A percentile compares a stretch with the other conserved stretches of the same genome.
These are phyloP conservation scores for Muschampia staudingeri DNA, from an alignment of 2,888 invertebrate genomes.

Conservation along the genomic window DNA sequence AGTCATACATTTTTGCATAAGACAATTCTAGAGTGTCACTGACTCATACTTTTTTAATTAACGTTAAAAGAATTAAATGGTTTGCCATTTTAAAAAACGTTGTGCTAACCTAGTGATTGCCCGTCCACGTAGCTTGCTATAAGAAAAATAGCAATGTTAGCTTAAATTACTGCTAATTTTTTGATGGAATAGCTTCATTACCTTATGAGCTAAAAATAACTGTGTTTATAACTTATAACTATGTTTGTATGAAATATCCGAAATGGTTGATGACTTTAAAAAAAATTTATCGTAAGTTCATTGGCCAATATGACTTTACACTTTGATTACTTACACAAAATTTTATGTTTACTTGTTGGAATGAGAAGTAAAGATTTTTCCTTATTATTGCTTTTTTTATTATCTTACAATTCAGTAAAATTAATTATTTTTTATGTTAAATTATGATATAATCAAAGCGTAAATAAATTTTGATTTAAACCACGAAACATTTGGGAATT, in stretches of 20 bases:
- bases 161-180: background rate
- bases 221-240: background rate
- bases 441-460: background rate
- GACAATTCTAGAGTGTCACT: background rate
- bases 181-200: background rate
- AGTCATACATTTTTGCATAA: background rate
- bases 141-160: constrained; percentile 80
- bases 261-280: background rate
- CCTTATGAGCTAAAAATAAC: constrained; percentile 5
- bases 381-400: no score
- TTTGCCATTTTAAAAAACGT: constrained; percentile 74
- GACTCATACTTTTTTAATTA: background rate
- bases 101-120: constrained; percentile 94
- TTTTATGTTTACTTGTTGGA: no score
- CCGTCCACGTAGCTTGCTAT: constrained; percentile 96
- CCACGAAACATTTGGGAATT: background rate
- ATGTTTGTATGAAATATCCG: background rate
- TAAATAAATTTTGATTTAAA: constrained; percentile 1
- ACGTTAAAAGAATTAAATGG: constrained; percentile 39
- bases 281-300: background rate
- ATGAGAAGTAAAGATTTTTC: no score
- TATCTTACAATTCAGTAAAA: no score
- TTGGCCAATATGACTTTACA: background rate
- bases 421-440: no score
- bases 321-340: no score